Evolutionary conservation across 2,888 invertebrate genomes (phyloP).

Genomic region (Bellardia bayeri): DNA sequence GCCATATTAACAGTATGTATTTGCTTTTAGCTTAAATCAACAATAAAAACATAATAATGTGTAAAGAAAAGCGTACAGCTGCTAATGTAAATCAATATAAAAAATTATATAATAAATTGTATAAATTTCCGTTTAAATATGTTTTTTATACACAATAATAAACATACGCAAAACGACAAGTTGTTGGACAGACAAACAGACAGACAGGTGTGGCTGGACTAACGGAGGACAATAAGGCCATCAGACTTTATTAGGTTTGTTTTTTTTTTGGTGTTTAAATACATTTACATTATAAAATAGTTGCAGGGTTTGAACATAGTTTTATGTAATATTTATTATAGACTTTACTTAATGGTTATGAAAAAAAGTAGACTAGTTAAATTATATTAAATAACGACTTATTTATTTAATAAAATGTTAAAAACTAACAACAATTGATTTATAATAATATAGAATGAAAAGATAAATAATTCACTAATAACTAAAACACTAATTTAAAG

Average conservation of each 20-base stretch:
- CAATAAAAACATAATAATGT: constrained; percentile 4
- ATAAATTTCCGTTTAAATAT: constrained; percentile 13
- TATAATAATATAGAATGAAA: too few species aligned
- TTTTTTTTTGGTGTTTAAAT: not conserved
- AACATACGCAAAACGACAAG: constrained; percentile 8
- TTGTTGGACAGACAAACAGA: not conserved
- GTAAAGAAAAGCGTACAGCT: not conserved
- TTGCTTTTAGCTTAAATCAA: constrained; percentile 6
- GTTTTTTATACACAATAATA: constrained; percentile 12
- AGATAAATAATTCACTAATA: too few species aligned
- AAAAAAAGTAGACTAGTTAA: not conserved
- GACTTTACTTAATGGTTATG: not conserved
- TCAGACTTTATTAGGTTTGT: not conserved
- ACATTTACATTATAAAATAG: not conserved
- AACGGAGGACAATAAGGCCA: not conserved
- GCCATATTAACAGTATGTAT: not conserved
- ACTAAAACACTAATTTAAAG: too few species aligned
- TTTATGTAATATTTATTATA: not conserved
- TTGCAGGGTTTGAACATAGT: not conserved
- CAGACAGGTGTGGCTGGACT: not conserved
- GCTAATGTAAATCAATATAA: not conserved
- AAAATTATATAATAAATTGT: not conserved
- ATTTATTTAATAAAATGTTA: too few species aligned
- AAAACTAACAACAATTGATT: too few species aligned
- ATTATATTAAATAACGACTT: too few species aligned